Percentiles rank a stretch among this genome's conserved stretches.
These are phyloP conservation scores for Rhineura floridana DNA, from an alignment of 2,113 vertebrate species.

Conservation along the genomic window DNA sequence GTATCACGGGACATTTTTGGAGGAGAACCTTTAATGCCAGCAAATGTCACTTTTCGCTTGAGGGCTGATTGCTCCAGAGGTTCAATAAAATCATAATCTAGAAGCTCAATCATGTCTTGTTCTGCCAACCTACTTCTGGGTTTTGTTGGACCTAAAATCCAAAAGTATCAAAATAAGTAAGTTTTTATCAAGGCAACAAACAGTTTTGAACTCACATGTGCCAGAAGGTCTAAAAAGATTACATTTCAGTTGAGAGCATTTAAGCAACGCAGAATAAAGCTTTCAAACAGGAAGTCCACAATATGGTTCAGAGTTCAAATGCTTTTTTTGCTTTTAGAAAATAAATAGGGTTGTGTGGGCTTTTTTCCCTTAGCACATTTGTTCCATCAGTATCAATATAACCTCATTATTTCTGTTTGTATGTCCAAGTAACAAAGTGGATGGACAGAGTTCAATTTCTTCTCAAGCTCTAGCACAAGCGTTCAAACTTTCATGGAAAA, in stretches of 20 bases:
- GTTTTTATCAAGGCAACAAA: neutral
- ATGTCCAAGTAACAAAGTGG: neutral
- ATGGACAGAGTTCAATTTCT: neutral
- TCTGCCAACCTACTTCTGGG: slow-evolving; percentile 12
- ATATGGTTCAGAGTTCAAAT: neutral
- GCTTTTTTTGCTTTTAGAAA: neutral
- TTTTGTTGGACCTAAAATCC: slow-evolving; percentile 74
- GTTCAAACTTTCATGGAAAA: neutral
- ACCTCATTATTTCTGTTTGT: neutral
- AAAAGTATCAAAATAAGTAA: slow-evolving; percentile 6
- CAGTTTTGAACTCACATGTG: neutral
- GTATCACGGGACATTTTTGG: slow-evolving; percentile 48
- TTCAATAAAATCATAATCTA: slow-evolving; percentile 66
- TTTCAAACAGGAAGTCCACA: neutral
- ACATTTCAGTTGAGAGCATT: neutral
- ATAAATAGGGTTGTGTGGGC: neutral
- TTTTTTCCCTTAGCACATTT: neutral
- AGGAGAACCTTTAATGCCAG: slow-evolving; percentile 69
- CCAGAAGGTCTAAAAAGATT: neutral
- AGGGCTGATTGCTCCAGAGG: slow-evolving; percentile 28
- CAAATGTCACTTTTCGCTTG: slow-evolving; percentile 70
- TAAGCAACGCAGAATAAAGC: neutral
- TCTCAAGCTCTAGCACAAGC: neutral
- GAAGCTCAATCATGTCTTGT: slow-evolving; percentile 69
- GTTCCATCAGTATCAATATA: too few relatives aligned